These are phyloP conservation scores for Oligia strigilis DNA, from an alignment of 2,888 invertebrate species.

Conservation along the genomic window DNA sequence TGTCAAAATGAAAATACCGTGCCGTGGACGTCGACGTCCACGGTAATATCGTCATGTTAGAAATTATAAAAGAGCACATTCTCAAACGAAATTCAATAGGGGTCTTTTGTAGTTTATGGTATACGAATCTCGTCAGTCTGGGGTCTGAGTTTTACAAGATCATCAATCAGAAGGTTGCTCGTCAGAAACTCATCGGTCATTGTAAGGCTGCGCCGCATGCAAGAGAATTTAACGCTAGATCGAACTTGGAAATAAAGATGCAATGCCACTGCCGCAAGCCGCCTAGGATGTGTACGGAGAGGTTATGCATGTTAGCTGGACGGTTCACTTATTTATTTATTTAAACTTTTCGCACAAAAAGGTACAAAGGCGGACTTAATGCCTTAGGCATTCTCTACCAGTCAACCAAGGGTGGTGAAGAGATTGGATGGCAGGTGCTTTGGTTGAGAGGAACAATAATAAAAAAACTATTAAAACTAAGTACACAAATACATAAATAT, in stretches of 20 bases:
- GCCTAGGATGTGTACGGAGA: not conserved
- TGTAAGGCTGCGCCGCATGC: slow-evolving; percentile 12
- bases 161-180: slow-evolving; percentile 39
- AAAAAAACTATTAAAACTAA: too few species aligned
- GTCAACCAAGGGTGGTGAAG: too few species aligned
- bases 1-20: not conserved
- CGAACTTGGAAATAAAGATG: not conserved
- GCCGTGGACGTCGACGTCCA: not conserved
- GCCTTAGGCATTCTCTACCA: too few species aligned
- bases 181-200: slow-evolving; percentile 37
- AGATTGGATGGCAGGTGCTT: too few species aligned
- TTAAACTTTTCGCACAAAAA: too few species aligned
- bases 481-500: too few species aligned
- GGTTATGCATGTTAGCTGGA: not conserved
- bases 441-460: too few species aligned
- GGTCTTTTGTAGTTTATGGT: slow-evolving; percentile 10
- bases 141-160: slow-evolving; percentile 19
- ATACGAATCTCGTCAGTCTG: not conserved
- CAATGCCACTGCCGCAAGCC: not conserved
- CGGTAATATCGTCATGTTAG: not conserved
- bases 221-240: not conserved
- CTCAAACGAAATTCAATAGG: slow-evolving; percentile 5
- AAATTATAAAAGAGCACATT: not conserved
- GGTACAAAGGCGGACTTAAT: too few species aligned
- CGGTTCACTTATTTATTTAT: too few species aligned